These are phyloP conservation scores for Koerneria pararmatus DNA, from an alignment of 2,888 invertebrate genomes.

Conservation along the genomic window DNA sequence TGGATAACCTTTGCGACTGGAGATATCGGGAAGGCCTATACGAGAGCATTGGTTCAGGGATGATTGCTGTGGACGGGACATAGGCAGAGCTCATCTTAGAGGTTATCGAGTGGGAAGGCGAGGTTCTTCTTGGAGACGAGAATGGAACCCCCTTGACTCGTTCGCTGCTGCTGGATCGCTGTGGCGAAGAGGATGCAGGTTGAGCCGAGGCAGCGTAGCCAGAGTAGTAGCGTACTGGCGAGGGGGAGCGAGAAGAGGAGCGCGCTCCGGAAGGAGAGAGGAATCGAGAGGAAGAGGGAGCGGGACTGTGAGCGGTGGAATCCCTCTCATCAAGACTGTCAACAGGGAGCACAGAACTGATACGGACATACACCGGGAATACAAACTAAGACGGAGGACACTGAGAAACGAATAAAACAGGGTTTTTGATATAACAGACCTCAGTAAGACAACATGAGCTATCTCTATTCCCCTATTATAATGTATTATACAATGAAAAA, in stretches of 20 bases:
- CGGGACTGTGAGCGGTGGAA: constrained; percentile 4
- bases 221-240: neutral
- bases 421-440: too few relatives aligned
- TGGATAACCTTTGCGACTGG: neutral
- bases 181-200: constrained; percentile 1
- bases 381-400: too few relatives aligned
- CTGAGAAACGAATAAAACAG: too few relatives aligned
- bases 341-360: too few relatives aligned
- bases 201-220: neutral
- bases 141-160: neutral
- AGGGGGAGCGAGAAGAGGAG: neutral
- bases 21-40: constrained; percentile 20
- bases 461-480: too few relatives aligned
- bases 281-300: constrained; percentile 16
- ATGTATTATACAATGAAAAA: too few relatives aligned
- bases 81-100: too few relatives aligned
- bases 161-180: neutral
- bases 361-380: too few relatives aligned
- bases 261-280: neutral
- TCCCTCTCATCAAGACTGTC: too few relatives aligned
- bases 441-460: too few relatives aligned
- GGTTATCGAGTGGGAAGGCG: too few relatives aligned
- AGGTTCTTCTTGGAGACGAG: constrained; percentile 10
- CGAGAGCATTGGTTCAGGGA: neutral
- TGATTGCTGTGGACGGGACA: neutral